phyloP scores from a whole-genome alignment of 2,888 invertebrate genomes.

The Proisotoma minuta region DNA sequence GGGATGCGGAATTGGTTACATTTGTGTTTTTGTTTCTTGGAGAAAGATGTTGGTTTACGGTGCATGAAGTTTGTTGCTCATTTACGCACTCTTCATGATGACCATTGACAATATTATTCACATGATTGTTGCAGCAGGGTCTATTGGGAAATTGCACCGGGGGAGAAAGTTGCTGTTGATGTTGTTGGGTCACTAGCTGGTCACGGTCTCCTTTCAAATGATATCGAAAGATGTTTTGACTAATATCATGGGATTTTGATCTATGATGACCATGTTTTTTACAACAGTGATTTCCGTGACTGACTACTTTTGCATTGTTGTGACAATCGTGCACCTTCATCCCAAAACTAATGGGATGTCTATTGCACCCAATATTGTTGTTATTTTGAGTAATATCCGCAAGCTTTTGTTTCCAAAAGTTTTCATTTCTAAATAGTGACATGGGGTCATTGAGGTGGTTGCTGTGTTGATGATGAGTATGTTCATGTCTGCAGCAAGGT shows the following conservation, averaged over 20 bases:
- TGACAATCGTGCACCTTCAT: constrained; percentile 34
- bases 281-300: constrained; percentile 36
- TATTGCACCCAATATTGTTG: constrained; percentile 14
- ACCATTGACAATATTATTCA: constrained; percentile 20
- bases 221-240: constrained; percentile 50
- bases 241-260: constrained; percentile 52
- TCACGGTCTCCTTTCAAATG: constrained; percentile 48
- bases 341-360: constrained; percentile 23
- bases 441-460: constrained; percentile 38
- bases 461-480: constrained; percentile 39
- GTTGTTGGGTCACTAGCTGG: constrained; percentile 24
- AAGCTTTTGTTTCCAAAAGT: constrained; percentile 42
- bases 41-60: constrained; percentile 32
- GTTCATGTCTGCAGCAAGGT: constrained; percentile 47
- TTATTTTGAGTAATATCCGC: constrained; percentile 20
- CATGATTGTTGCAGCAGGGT: constrained; percentile 27
- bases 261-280: constrained; percentile 50
- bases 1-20: constrained; percentile 32
- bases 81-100: constrained; percentile 31
- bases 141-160: not conserved
- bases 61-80: constrained; percentile 18
- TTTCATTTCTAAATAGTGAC: constrained; percentile 32
- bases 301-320: constrained; percentile 12
- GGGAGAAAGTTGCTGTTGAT: no score
- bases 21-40: constrained; percentile 41